phyloP scores from a whole-genome alignment of 2,888 invertebrate species.

The Cremastobaeus sp. region DNA sequence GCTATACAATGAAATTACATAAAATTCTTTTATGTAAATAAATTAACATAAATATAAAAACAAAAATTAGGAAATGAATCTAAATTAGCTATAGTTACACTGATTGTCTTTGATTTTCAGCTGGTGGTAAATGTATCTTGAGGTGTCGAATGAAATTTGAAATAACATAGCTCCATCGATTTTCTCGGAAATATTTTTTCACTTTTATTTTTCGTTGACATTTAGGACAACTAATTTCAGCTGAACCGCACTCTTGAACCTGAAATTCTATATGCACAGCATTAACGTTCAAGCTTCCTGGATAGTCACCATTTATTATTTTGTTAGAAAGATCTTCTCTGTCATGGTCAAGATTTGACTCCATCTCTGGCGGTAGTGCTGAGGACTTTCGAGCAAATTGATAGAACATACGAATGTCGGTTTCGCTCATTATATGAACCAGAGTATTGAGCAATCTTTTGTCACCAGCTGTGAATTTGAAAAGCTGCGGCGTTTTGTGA shows the following conservation, averaged over 20 bases:
- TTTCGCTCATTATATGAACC: background rate
- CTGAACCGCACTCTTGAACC: background rate
- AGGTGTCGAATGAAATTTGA: constrained; percentile 5
- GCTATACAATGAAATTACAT: no score
- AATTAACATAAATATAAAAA: background rate
- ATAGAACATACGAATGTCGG: background rate
- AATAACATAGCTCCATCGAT: constrained; percentile 4
- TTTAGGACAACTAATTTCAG: background rate
- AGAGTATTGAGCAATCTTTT: background rate
- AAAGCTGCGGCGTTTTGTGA: background rate
- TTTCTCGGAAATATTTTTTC: background rate
- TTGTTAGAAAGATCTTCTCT: background rate
- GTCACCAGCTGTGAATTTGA: constrained; percentile 1
- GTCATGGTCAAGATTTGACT: background rate
- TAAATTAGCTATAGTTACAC: no score
- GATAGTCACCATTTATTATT: background rate
- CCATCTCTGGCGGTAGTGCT: background rate
- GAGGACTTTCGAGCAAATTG: background rate
- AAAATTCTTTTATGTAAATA: background rate
- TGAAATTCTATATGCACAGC: background rate
- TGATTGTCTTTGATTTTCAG: background rate
- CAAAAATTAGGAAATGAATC: background rate
- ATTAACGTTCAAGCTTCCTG: background rate
- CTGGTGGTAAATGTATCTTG: background rate
- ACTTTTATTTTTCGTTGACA: background rate